Evolutionary conservation across 2,888 invertebrate genomes (phyloP).

Genomic region (Falcaria lacertinaria): DNA sequence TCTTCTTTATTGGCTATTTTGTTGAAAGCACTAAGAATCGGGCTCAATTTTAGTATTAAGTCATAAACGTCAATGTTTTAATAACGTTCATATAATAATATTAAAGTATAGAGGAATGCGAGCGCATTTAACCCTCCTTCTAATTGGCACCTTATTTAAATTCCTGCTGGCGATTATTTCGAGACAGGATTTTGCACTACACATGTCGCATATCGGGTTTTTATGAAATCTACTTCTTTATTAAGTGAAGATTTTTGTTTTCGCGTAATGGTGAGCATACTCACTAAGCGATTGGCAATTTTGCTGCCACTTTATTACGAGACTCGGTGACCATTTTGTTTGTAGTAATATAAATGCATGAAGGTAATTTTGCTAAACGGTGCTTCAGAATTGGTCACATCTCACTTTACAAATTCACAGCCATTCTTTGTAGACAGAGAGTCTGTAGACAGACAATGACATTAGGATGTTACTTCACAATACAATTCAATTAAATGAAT

Average conservation of each 20-base stretch:
- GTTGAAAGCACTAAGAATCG: constrained; percentile 13
- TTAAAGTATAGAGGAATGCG: constrained; percentile 51
- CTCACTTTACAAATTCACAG: too few species aligned
- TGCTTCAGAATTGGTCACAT: too few species aligned
- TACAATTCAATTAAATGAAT: too few species aligned
- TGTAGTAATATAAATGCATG: constrained; percentile 34
- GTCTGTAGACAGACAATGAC: too few species aligned
- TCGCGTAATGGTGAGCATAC: constrained; percentile 56
- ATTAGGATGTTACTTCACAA: too few species aligned
- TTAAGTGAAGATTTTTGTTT: constrained; percentile 63
- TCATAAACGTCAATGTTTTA: constrained; percentile 50
- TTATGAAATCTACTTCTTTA: constrained; percentile 65
- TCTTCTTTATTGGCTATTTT: constrained; percentile 21
- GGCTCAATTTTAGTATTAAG: constrained; percentile 45
- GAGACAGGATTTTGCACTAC: constrained; percentile 40
- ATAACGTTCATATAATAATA: constrained; percentile 51
- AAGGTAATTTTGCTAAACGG: too few species aligned
- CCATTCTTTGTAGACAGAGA: too few species aligned
- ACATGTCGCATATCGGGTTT: constrained; percentile 55
- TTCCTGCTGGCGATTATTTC: constrained; percentile 60
- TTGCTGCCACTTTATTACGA: constrained; percentile 55
- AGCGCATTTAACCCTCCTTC: constrained; percentile 44
- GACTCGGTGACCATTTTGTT: constrained; percentile 19
- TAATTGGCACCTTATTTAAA: constrained; percentile 75
- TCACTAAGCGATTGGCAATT: constrained; percentile 55